Evolutionary conservation across 2,113 vertebrate genomes (phyloP), one percentile per base, ranked within the genome.

Genomic region (Osmerus eperlanus): DNA sequence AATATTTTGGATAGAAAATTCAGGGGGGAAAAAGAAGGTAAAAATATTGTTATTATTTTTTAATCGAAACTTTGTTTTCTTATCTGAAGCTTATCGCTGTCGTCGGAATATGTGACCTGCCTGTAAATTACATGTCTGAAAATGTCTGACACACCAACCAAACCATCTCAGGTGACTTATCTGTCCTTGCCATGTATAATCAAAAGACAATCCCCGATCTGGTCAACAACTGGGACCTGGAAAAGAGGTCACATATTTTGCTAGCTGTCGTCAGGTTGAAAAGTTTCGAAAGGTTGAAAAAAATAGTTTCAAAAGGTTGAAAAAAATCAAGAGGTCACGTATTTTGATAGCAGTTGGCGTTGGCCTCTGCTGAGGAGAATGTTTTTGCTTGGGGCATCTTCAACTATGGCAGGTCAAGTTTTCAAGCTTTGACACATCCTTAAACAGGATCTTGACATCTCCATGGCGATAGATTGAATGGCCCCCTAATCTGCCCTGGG

Each of bases 381-480:
- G 70, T 75, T 73, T 73, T 59, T 23, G 70, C 52, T 52, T 60
- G 54, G 56, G 65, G 72, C 52, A 73, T 29, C 71, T 51, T 36
- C 62, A 80, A 72, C 71, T 72, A 65, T 73, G 58, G 78, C 67
- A 4, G 74, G 80, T 81, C 78, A 77, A 67, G 78, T 72, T 53
- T 72, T 76, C 54, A 7, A 81, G 74, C 72, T 77, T 67, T 79
- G 74, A 81, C 74, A 72, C 77, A 81, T 81, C 72, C 81, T 83
- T 78, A 76, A 81, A 74, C 71, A 70, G 73, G 61, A 78, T 75
- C 81, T 76, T 70, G 53, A 29, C 67, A 73, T 84, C 74, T 81
- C 70, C 65, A 78, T 65, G 78, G 78, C 77, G 75, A 79, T 76
- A 7, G 67, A 29, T 28, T 36, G 29, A 64, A 64, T 32, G 29